A percentile compares a stretch with the other conserved stretches of the same genome.
phyloP scores from a whole-genome alignment of 2,797 vertebrate species.

The Sebastes nivosus region DNA sequence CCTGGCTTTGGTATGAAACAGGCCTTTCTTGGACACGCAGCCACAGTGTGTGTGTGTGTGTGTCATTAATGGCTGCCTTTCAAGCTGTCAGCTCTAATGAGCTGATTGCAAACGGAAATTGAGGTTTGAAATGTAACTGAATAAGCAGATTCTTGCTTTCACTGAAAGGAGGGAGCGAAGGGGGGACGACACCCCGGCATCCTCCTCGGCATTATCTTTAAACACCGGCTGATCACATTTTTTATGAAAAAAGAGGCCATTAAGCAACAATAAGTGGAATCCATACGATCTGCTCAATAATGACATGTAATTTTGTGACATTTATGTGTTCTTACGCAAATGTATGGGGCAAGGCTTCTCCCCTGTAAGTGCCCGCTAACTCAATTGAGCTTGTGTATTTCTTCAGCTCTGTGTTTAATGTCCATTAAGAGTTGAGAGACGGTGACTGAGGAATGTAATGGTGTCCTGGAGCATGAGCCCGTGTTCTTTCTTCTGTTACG shows the following conservation, averaged over 20 bases:
- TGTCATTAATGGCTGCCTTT: conserved; percentile 67
- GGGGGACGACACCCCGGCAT: conserved; percentile 31
- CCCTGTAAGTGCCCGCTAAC: conserved; percentile 83
- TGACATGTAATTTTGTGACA: conserved; percentile 80
- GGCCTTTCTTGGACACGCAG: conserved; percentile 28
- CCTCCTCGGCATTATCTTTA: conserved; percentile 61
- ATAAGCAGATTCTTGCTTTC: conserved; percentile 66
- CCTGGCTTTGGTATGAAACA: conserved; percentile 21
- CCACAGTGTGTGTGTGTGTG: background rate
- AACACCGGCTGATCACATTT: conserved; percentile 58
- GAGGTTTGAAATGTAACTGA: conserved; percentile 74
- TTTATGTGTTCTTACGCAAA: conserved; percentile 84
- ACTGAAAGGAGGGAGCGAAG: conserved; percentile 16
- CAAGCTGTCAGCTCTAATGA: conserved; percentile 65
- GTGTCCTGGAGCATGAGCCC: conserved; percentile 46
- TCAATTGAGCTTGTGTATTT: conserved; percentile 78
- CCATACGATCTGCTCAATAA: conserved; percentile 77
- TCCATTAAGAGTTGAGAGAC: conserved; percentile 79
- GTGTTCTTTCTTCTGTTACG: background rate
- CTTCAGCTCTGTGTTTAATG: conserved; percentile 79
- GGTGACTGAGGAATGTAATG: conserved; percentile 67
- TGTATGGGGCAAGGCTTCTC: conserved; percentile 70
- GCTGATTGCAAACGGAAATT: conserved; percentile 69
- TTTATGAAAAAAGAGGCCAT: conserved; percentile 52
- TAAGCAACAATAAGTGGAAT: conserved; percentile 75